Conservation (phyloP, 2,113 vertebrate genomes). For the Notechis scutatus region DNA sequence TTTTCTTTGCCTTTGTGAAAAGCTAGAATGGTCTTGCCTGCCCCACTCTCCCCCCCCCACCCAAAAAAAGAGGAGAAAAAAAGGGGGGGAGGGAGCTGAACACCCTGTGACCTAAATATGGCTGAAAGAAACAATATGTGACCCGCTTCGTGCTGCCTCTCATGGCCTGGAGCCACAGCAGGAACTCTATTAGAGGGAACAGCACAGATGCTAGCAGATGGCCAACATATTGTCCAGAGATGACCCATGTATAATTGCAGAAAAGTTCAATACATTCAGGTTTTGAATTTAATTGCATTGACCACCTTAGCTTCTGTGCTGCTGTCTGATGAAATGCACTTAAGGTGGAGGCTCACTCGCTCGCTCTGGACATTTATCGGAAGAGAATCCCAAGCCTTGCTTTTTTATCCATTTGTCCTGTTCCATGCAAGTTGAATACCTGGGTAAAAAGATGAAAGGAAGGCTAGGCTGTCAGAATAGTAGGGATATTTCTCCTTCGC, state of each 20-base stretch:
- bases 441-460: conserved; percentile 50
- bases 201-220: conserved; percentile 95
- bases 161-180: conserved; percentile 82
- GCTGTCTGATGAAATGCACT: conserved; percentile 73
- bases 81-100: neutral
- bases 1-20: conserved; percentile 79
- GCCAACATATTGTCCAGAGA: conserved; percentile 95
- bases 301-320: conserved; percentile 77
- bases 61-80: neutral
- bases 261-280: conserved; percentile 89
- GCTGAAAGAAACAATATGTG: conserved; percentile 97
- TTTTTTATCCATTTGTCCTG: conserved; percentile 16
- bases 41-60: neutral
- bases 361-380: neutral
- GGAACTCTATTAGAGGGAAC: conserved; percentile 86
- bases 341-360: conserved; percentile 76
- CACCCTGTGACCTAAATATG: conserved; percentile 95
- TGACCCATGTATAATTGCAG: conserved; percentile 91
- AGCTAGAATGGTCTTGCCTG: conserved; percentile 76
- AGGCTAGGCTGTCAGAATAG: conserved; percentile 48
- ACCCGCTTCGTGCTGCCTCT: conserved; percentile 85
- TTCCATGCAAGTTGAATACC: conserved; percentile 38
- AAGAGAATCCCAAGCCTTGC: conserved; percentile 45
- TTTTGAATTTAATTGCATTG: conserved; percentile 87
- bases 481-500: neutral